These are phyloP conservation scores for Tricholaema leucomelas DNA, from an alignment of 2,113 vertebrate genomes.

Conservation along the genomic window DNA sequence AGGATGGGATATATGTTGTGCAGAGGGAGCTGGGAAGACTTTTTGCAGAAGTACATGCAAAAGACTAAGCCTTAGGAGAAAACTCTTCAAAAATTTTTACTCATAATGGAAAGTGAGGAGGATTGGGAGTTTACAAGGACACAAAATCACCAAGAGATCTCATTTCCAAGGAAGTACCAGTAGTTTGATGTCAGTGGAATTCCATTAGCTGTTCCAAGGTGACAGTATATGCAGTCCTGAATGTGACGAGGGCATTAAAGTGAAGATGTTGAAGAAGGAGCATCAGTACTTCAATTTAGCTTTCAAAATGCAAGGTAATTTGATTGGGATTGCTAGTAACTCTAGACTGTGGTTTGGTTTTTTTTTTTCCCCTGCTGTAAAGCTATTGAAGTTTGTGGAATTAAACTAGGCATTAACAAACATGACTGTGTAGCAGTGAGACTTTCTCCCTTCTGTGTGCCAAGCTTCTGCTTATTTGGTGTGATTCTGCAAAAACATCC, in stretches of 20 bases:
- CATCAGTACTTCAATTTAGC: neutral
- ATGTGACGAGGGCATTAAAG: neutral
- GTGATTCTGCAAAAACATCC: constrained; percentile 21
- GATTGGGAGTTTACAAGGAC: neutral
- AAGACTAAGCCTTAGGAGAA: neutral
- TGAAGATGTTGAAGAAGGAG: neutral
- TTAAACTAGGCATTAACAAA: constrained; percentile 22
- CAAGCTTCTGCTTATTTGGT: constrained; percentile 21
- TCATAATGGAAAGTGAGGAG: neutral
- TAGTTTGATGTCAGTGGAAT: neutral
- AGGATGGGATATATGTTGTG: neutral
- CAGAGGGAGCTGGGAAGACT: neutral
- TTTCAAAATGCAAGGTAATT: constrained; percentile 24
- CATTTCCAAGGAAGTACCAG: neutral
- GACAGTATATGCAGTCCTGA: neutral
- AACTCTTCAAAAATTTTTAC: neutral
- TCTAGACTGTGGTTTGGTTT: neutral
- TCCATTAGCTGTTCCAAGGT: neutral
- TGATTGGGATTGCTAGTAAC: neutral
- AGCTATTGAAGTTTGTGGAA: constrained; percentile 12
- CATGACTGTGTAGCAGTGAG: neutral
- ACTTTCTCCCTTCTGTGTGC: constrained; percentile 1
- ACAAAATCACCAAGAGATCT: neutral
- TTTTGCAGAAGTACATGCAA: neutral
- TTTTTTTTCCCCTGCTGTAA: neutral